Conservation (phyloP, 1,140 invertebrate species). For the Halyomorpha halys region DNA sequence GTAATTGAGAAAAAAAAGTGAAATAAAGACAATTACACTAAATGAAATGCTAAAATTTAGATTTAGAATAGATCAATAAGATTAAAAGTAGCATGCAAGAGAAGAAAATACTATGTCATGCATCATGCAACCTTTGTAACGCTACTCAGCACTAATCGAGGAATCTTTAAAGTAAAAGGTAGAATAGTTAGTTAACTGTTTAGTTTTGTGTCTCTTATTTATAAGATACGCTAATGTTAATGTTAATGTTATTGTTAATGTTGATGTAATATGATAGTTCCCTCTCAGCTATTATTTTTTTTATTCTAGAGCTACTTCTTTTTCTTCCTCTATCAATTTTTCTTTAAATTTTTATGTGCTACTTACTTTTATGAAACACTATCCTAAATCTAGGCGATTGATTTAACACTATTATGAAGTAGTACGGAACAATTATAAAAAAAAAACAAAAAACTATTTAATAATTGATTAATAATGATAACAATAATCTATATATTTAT, state of each 20-base stretch:
- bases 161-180: background rate
- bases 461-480: no score
- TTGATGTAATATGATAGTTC: conserved; percentile 3
- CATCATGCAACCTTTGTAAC: conserved; percentile 2
- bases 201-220: conserved; percentile 5
- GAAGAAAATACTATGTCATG: conserved; percentile 1
- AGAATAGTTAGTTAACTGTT: background rate
- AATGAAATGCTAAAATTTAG: no score
- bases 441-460: no score
- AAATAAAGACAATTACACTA: no score
- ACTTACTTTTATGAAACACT: conserved; percentile 9
- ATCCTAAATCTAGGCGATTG: no score
- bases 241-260: conserved; percentile 15
- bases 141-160: conserved; percentile 13
- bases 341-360: conserved; percentile 3
- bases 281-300: background rate
- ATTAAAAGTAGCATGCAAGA: conserved; percentile 6
- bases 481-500: no score
- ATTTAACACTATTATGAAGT: no score
- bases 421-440: no score
- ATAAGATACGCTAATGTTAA: conserved; percentile 4
- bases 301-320: conserved; percentile 1
- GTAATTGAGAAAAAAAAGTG: no score
- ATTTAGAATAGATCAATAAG: background rate
- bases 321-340: background rate